phyloP scores from a whole-genome alignment of 2,113 vertebrate genomes.

The Irena cyanogastra region DNA sequence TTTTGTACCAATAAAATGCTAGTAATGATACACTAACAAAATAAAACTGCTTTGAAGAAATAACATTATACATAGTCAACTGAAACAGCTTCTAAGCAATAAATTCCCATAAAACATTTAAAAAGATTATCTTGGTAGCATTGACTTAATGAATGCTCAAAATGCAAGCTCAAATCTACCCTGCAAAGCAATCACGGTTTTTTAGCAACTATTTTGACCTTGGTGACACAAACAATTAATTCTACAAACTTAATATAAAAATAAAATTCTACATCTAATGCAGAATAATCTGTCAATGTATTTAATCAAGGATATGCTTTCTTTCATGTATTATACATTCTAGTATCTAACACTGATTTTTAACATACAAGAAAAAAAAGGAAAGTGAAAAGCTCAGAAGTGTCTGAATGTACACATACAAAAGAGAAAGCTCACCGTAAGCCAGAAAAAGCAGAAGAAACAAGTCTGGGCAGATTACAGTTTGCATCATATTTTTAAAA shows the following conservation, averaged over 20 bases:
- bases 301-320: conserved; percentile 73
- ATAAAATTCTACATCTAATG: conserved; percentile 82
- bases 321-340: conserved; percentile 69
- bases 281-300: conserved; percentile 74
- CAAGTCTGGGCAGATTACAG: background rate
- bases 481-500: conserved; percentile 27
- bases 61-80: conserved; percentile 57
- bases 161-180: conserved; percentile 86
- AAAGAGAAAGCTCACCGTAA: background rate
- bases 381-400: conserved; percentile 39
- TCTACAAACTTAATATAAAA: conserved; percentile 81
- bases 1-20: background rate
- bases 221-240: conserved; percentile 80
- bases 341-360: conserved; percentile 68
- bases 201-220: conserved; percentile 81
- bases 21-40: background rate
- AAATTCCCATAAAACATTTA: conserved; percentile 76
- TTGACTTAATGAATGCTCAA: conserved; percentile 85
- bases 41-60: conserved; percentile 37
- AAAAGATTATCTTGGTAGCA: conserved; percentile 70
- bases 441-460: background rate
- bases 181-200: conserved; percentile 76
- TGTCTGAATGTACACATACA: background rate
- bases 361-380: conserved; percentile 60
- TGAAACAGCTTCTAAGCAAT: conserved; percentile 66